A percentile compares a stretch with the other conserved stretches of the same genome.
These are phyloP conservation scores for Lysandra bellargus DNA, from an alignment of 2,888 invertebrate genomes.

Conservation along the genomic window DNA sequence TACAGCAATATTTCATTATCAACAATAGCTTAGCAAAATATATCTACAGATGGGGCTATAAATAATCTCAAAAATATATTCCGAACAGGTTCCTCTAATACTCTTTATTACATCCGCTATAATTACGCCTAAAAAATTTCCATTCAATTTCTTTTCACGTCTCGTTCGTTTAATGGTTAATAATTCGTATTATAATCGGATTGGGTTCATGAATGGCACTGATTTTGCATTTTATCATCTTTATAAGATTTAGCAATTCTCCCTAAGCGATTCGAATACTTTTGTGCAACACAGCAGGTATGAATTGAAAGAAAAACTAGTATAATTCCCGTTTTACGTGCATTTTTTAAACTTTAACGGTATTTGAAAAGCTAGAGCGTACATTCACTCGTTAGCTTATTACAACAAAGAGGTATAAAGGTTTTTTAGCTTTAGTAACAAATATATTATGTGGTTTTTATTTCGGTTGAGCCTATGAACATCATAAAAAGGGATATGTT, in stretches of 20 bases:
- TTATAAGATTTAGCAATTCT: not conserved
- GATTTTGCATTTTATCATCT: not conserved
- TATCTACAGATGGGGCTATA: too few species aligned
- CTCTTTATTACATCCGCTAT: slow-evolving; percentile 37
- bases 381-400: not conserved
- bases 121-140: slow-evolving; percentile 47
- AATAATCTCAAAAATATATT: too few species aligned
- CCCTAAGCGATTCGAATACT: not conserved
- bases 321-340: not conserved
- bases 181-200: slow-evolving; percentile 50
- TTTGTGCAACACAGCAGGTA: not conserved
- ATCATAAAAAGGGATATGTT: slow-evolving; percentile 35
- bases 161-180: slow-evolving; percentile 55
- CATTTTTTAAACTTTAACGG: not conserved
- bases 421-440: not conserved
- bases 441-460: slow-evolving; percentile 34
- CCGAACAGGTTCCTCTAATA: too few species aligned
- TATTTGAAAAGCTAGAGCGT: slow-evolving; percentile 7
- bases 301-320: not conserved
- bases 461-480: slow-evolving; percentile 36
- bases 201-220: not conserved
- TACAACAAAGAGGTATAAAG: not conserved
- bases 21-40: too few species aligned
- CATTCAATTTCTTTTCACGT: slow-evolving; percentile 54
- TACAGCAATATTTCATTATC: too few species aligned